phyloP scores from a whole-genome alignment of 2,797 vertebrate species.

The Delichon dasypus region DNA sequence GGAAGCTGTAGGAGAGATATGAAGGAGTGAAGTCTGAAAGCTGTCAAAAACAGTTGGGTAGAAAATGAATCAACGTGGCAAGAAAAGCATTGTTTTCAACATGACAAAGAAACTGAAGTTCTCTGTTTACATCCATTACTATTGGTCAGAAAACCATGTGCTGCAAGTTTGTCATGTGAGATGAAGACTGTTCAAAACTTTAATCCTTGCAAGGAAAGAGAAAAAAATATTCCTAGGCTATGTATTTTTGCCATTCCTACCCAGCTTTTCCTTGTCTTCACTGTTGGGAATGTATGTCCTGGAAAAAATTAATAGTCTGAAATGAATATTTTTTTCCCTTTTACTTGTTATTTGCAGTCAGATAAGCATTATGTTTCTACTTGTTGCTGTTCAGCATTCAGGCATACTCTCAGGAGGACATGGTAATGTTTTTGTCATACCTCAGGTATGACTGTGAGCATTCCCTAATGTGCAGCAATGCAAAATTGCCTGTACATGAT shows the following conservation, averaged over 20 bases:
- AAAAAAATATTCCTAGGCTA: neutral
- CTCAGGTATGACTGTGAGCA: neutral
- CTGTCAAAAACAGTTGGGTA: neutral
- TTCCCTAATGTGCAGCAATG: neutral
- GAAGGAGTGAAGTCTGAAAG: neutral
- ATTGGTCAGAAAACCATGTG: neutral
- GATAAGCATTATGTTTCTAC: neutral
- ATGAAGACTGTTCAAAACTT: neutral
- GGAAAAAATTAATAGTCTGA: neutral
- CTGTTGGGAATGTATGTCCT: neutral
- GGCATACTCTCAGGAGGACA: neutral
- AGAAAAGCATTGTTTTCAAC: neutral
- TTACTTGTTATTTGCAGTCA: neutral
- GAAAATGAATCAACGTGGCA: neutral
- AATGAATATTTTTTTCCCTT: neutral
- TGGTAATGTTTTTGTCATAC: neutral
- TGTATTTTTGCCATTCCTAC: neutral
- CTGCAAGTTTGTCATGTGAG: neutral
- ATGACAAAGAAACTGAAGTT: neutral
- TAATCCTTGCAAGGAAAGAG: neutral
- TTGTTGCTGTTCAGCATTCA: neutral
- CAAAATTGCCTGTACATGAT: neutral
- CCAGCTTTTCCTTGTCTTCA: neutral
- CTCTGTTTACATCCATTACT: neutral
- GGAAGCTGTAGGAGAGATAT: neutral